Conservation (phyloP, 2,797 vertebrate genomes). For the Cygnus olor region DNA sequence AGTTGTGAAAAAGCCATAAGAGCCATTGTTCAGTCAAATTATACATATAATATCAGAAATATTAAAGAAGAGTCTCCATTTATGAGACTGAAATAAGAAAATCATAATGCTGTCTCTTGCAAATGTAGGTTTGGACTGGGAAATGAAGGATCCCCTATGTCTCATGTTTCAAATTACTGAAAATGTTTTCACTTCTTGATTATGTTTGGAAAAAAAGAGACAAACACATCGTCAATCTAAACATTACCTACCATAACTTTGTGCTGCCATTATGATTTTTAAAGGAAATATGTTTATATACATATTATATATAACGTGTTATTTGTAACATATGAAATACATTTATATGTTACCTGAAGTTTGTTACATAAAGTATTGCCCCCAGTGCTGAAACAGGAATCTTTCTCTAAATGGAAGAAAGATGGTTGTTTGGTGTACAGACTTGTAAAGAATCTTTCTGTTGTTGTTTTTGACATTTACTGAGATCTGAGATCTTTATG, state of each 20-base stretch:
- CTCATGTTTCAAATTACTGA: background rate
- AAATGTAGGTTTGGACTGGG: background rate
- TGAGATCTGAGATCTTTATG: background rate
- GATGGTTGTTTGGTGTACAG: background rate
- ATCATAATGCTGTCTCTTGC: background rate
- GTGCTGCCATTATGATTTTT: background rate
- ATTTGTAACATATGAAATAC: background rate
- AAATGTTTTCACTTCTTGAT: background rate
- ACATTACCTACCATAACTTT: background rate
- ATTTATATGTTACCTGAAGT: background rate
- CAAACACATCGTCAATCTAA: background rate
- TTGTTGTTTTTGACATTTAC: background rate
- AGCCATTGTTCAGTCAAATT: background rate
- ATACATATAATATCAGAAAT: background rate
- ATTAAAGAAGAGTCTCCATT: background rate
- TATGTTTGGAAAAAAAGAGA: background rate
- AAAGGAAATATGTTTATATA: background rate
- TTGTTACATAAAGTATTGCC: background rate
- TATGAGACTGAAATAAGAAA: background rate
- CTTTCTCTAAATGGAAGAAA: background rate
- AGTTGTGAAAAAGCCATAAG: background rate
- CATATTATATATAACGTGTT: background rate
- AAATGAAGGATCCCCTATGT: accelerated
- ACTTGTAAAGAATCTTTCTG: background rate
- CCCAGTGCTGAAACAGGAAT: background rate